Evolutionary conservation across 2,888 invertebrate genomes (phyloP).

Genomic region (Tiphia femorata): DNA sequence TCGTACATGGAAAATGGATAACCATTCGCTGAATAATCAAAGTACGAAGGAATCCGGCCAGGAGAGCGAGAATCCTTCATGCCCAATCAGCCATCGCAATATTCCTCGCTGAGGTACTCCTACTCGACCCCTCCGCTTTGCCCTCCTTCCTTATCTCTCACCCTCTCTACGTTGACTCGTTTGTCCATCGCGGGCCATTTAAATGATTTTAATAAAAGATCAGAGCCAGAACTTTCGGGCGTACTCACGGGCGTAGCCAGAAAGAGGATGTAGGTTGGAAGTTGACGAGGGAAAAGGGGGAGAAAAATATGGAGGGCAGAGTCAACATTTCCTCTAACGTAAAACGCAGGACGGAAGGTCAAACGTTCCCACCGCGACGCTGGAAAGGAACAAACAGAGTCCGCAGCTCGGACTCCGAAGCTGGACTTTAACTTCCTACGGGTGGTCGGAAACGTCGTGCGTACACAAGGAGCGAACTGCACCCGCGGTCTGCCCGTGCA

Average conservation of each 20-base stretch:
- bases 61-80: neutral
- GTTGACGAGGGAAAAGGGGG: no score
- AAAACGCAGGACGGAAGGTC: slow-evolving; percentile 13
- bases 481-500: neutral
- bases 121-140: no score
- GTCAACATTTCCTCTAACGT: slow-evolving; percentile 11
- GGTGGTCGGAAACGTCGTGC: slow-evolving; percentile 18
- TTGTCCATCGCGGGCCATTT: no score
- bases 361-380: slow-evolving; percentile 10
- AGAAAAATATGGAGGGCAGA: neutral
- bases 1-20: neutral
- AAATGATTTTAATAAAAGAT: no score
- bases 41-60: neutral
- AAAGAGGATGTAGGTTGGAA: no score
- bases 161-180: neutral
- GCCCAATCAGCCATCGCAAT: neutral
- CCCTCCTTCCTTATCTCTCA: neutral
- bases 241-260: no score
- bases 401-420: slow-evolving; percentile 7
- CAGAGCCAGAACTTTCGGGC: no score
- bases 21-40: neutral
- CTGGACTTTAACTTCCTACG: slow-evolving; percentile 16
- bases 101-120: neutral
- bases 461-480: slow-evolving; percentile 16
- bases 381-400: slow-evolving; percentile 11